A percentile compares a stretch with the other conserved stretches of the same genome.
Evolutionary conservation across 1,140 invertebrate genomes (phyloP).

Genomic region (Sycophaga agraensis): DNA sequence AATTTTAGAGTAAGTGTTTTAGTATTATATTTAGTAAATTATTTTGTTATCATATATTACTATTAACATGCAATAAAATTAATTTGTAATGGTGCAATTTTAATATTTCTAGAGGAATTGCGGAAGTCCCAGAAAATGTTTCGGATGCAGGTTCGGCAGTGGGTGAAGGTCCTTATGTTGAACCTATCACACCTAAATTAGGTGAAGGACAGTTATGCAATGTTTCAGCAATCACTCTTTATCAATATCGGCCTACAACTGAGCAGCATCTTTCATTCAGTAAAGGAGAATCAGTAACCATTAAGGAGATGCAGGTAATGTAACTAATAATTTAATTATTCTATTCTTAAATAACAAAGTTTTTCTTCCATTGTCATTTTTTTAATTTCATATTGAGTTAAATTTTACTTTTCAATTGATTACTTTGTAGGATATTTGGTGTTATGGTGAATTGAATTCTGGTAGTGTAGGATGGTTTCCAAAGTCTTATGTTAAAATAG

Average conservation of each 20-base stretch:
- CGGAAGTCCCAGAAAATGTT: constrained; percentile 72
- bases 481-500: constrained; percentile 68
- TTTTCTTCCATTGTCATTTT: too few relatives aligned
- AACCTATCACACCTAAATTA: constrained; percentile 45
- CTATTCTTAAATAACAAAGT: too few relatives aligned
- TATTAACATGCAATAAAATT: not conserved
- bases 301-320: constrained; percentile 65
- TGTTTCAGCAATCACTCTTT: constrained; percentile 62
- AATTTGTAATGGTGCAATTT: constrained; percentile 9
- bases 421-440: constrained; percentile 64
- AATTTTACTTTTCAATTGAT: not conserved
- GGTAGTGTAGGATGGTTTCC: constrained; percentile 70
- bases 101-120: constrained; percentile 62
- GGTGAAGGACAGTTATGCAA: constrained; percentile 53
- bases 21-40: not conserved
- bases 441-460: constrained; percentile 63
- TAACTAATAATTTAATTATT: not conserved
- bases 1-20: constrained; percentile 54
- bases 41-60: not conserved
- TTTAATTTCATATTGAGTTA: not conserved
- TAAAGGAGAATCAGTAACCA: constrained; percentile 68
- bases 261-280: constrained; percentile 68
- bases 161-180: constrained; percentile 47
- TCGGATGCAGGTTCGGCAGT: constrained; percentile 59
- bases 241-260: constrained; percentile 69